Conservation (phyloP, 1,140 invertebrate genomes). For the Rhopalosiphum maidis region DNA sequence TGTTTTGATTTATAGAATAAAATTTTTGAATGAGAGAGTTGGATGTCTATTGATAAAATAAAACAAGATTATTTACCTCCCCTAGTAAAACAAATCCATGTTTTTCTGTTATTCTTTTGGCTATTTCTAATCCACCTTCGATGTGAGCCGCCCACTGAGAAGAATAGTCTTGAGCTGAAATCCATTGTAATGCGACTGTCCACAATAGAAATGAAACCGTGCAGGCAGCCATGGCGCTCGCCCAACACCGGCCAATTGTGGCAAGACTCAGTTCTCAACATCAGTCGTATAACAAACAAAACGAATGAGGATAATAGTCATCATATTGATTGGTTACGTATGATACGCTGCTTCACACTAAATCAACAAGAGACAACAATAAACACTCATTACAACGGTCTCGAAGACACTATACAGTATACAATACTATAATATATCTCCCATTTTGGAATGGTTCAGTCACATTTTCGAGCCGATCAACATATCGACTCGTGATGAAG, state of each 20-base stretch:
- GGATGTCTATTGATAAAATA: neutral
- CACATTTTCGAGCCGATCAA: neutral
- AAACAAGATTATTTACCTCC: constrained; percentile 59
- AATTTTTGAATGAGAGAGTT: neutral
- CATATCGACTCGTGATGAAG: neutral
- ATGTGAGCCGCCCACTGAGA: constrained; percentile 61
- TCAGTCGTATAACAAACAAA: constrained; percentile 2
- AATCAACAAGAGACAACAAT: neutral
- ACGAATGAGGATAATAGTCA: neutral
- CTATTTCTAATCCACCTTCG: constrained; percentile 59
- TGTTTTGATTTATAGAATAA: neutral
- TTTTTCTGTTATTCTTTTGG: constrained; percentile 59
- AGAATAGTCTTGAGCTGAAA: constrained; percentile 58
- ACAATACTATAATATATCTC: neutral
- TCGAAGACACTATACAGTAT: neutral
- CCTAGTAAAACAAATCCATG: constrained; percentile 60
- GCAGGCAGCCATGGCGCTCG: constrained; percentile 48
- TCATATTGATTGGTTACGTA: neutral
- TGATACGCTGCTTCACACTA: neutral
- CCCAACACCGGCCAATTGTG: constrained; percentile 43
- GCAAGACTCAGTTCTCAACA: constrained; percentile 52
- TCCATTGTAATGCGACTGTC: neutral
- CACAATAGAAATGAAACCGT: constrained; percentile 38
- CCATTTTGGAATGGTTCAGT: neutral
- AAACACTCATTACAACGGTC: neutral